These are phyloP conservation scores for Endotricha flammealis DNA, from an alignment of 2,888 invertebrate species.

Conservation along the genomic window DNA sequence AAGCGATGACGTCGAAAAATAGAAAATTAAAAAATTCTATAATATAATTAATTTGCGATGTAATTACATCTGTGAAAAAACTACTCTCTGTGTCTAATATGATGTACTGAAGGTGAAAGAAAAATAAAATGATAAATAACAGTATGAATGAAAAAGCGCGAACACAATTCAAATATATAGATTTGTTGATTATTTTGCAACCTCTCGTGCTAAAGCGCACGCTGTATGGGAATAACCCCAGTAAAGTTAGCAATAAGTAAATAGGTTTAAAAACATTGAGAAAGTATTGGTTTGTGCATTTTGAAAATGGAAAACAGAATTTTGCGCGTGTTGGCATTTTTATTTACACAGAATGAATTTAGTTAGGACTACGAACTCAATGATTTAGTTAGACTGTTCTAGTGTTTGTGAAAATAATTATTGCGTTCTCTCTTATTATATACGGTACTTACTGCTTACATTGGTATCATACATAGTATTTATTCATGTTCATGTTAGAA, in stretches of 20 bases:
- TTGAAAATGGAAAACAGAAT: conserved; percentile 2
- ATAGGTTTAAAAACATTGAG: conserved; percentile 19
- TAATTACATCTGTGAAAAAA: conserved; percentile 35
- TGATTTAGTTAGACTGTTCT: too few relatives aligned
- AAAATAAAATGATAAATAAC: conserved; percentile 34
- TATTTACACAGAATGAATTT: background rate
- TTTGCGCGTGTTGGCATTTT: conserved; percentile 10
- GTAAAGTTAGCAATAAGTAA: conserved; percentile 22
- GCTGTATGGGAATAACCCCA: conserved; percentile 31
- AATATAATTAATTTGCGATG: conserved; percentile 54
- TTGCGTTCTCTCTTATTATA: too few relatives aligned
- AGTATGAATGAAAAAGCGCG: conserved; percentile 32
- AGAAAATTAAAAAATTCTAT: conserved; percentile 38
- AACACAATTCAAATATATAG: conserved; percentile 4
- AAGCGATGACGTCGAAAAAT: conserved; percentile 35
- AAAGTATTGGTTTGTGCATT: background rate
- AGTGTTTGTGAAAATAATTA: too few relatives aligned
- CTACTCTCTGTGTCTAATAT: conserved; percentile 29
- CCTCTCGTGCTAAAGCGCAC: conserved; percentile 22
- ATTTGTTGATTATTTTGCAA: conserved; percentile 1
- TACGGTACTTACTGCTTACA: too few relatives aligned
- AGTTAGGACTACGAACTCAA: too few relatives aligned
- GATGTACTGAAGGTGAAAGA: conserved; percentile 40
- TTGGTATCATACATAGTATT: too few relatives aligned
- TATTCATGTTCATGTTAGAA: too few relatives aligned